These are phyloP conservation scores for Quadroppia sp. DNA, from an alignment of 2,888 invertebrate species.

Conservation along the genomic window DNA sequence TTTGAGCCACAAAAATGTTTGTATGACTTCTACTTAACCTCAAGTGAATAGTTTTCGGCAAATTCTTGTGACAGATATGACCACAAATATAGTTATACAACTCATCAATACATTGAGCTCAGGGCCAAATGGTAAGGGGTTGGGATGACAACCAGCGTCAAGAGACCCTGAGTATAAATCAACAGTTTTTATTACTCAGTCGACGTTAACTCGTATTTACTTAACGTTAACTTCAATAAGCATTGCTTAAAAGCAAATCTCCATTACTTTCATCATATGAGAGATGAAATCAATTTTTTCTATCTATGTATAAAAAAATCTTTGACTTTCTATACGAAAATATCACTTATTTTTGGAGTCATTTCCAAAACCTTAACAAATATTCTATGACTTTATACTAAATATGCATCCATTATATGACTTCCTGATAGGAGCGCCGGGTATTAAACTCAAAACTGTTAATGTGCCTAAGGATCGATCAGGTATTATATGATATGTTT, in stretches of 20 bases:
- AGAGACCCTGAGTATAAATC: background rate
- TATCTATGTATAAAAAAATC: background rate
- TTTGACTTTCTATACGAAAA: slow-evolving; percentile 23
- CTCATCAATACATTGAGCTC: background rate
- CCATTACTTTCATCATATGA: slow-evolving; percentile 2
- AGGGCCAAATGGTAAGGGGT: background rate
- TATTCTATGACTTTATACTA: background rate
- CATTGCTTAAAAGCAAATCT: slow-evolving; percentile 31
- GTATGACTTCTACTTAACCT: slow-evolving; percentile 2
- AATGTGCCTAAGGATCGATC: slow-evolving; percentile 23
- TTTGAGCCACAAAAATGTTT: background rate
- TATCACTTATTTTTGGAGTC: background rate
- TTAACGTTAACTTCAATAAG: slow-evolving; percentile 15
- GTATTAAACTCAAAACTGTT: slow-evolving; percentile 36
- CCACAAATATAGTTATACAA: background rate
- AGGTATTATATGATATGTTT: slow-evolving; percentile 36
- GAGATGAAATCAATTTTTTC: background rate
- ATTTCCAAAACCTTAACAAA: background rate
- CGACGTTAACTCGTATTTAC: slow-evolving; percentile 3
- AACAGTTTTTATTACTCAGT: slow-evolving; percentile 12
- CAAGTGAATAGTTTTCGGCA: background rate
- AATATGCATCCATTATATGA: slow-evolving; percentile 6
- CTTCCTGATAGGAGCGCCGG: slow-evolving; percentile 34
- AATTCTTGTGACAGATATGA: background rate
- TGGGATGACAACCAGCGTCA: background rate